phyloP scores from a whole-genome alignment of 2,888 invertebrate species.

The Chydorus sphaericus region DNA sequence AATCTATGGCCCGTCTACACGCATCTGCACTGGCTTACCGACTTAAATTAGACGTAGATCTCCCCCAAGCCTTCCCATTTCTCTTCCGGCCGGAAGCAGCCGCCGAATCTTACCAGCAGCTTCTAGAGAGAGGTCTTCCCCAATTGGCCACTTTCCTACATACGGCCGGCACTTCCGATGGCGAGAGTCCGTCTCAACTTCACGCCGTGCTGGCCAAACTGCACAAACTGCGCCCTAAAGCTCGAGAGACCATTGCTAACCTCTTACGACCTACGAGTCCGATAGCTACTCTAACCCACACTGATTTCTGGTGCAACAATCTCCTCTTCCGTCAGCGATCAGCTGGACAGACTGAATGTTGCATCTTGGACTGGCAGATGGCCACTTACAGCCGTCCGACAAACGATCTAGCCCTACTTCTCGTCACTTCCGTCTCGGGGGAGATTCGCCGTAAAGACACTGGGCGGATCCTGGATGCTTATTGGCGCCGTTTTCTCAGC shows the following conservation, averaged over 20 bases:
- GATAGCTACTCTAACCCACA: conserved; percentile 57
- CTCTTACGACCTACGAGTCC: conserved; percentile 41
- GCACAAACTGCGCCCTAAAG: conserved; percentile 43
- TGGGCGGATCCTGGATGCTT: conserved; percentile 47
- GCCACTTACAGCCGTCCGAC: conserved; percentile 49
- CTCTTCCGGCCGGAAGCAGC: conserved; percentile 63
- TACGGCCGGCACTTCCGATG: conserved; percentile 28
- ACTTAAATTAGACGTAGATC: conserved; percentile 21
- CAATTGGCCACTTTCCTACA: conserved; percentile 57
- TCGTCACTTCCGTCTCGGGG: conserved; percentile 56
- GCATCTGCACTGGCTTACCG: conserved; percentile 47
- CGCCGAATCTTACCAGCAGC: conserved; percentile 61
- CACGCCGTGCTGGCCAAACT: conserved; percentile 45
- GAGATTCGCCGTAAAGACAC: conserved; percentile 45
- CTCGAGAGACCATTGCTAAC: conserved; percentile 53
- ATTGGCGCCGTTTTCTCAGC: conserved; percentile 47
- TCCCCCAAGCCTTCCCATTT: conserved; percentile 43
- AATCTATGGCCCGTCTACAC: conserved; percentile 55
- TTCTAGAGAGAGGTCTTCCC: conserved; percentile 59
- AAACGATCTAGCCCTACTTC: conserved; percentile 53
- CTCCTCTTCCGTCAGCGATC: conserved; percentile 41
- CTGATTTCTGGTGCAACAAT: conserved; percentile 73
- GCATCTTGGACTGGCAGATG: conserved; percentile 72
- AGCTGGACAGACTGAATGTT: conserved; percentile 38
- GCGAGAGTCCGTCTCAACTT: too few relatives aligned